A percentile compares a stretch with the other conserved stretches of the same genome.
Evolutionary conservation across 2,113 vertebrate genomes (phyloP).

Genomic region (Emydura subglobosa): DNA sequence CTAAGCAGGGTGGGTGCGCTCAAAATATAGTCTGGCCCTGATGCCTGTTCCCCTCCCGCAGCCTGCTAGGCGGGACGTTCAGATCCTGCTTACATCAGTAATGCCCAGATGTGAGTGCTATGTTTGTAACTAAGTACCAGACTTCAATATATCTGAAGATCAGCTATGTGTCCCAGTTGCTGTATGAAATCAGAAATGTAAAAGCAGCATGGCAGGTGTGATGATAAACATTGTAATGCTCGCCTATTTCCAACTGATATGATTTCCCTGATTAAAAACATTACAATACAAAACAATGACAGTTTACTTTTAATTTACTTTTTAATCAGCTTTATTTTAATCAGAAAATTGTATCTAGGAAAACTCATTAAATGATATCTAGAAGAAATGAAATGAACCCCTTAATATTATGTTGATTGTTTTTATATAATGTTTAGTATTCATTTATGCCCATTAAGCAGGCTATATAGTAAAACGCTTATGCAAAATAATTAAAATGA

Average conservation of each 20-base stretch:
- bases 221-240: constrained; percentile 30
- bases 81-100: no score
- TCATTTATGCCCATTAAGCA: not conserved
- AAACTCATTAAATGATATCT: constrained; percentile 67
- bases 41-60: no score
- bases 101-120: not conserved
- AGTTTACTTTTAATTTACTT: constrained; percentile 82
- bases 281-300: constrained; percentile 49
- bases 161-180: not conserved
- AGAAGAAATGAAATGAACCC: constrained; percentile 40
- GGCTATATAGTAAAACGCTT: not conserved
- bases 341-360: constrained; percentile 79
- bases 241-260: constrained; percentile 54
- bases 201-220: not conserved
- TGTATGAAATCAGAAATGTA: not conserved
- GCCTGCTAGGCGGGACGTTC: no score
- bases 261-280: constrained; percentile 49
- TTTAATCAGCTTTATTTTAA: constrained; percentile 81
- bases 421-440: constrained; percentile 37
- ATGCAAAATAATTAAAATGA: not conserved
- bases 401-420: constrained; percentile 16
- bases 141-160: constrained; percentile 3
- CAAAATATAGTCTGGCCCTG: no score
- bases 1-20: no score
- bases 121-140: constrained; percentile 6